These are phyloP conservation scores for Eleginops maclovinus DNA, from an alignment of 2,113 vertebrate species.

Conservation along the genomic window DNA sequence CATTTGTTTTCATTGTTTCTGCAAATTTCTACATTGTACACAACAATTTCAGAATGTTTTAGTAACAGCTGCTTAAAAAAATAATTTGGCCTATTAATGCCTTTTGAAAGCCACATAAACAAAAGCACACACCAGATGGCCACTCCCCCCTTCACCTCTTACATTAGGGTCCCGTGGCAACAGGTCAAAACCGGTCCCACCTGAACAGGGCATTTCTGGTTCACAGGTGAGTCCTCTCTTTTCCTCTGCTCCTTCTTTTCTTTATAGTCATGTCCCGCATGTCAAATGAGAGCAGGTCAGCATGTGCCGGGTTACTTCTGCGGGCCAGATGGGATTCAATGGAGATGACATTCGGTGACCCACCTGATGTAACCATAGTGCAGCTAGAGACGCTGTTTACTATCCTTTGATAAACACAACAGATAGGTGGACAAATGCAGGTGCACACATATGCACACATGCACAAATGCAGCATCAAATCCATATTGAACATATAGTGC, in stretches of 20 bases:
- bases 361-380: slow-evolving; percentile 72
- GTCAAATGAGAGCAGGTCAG: slow-evolving; percentile 72
- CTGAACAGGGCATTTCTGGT: slow-evolving; percentile 74
- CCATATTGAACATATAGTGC: background rate
- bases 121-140: slow-evolving; percentile 71
- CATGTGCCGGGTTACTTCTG: slow-evolving; percentile 72
- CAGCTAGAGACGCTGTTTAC: slow-evolving; percentile 29
- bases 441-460: slow-evolving; percentile 11
- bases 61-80: slow-evolving; percentile 55
- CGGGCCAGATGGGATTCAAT: slow-evolving; percentile 73
- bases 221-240: slow-evolving; percentile 76
- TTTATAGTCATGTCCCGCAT: slow-evolving; percentile 53
- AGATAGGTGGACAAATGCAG: slow-evolving; percentile 14
- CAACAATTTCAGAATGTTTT: background rate
- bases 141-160: slow-evolving; percentile 46
- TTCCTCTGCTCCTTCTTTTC: slow-evolving; percentile 55
- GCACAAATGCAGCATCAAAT: slow-evolving; percentile 4
- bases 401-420: slow-evolving; percentile 33
- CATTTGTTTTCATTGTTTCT: background rate
- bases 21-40: slow-evolving; percentile 14
- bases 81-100: slow-evolving; percentile 43
- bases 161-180: slow-evolving; percentile 70
- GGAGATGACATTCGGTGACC: slow-evolving; percentile 55
- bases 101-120: slow-evolving; percentile 50
- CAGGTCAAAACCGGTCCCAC: slow-evolving; percentile 83